A percentile compares a stretch with the other conserved stretches of the same genome.
These are phyloP conservation scores for Ophion costatus DNA, from an alignment of 2,888 invertebrate genomes.

Conservation along the genomic window DNA sequence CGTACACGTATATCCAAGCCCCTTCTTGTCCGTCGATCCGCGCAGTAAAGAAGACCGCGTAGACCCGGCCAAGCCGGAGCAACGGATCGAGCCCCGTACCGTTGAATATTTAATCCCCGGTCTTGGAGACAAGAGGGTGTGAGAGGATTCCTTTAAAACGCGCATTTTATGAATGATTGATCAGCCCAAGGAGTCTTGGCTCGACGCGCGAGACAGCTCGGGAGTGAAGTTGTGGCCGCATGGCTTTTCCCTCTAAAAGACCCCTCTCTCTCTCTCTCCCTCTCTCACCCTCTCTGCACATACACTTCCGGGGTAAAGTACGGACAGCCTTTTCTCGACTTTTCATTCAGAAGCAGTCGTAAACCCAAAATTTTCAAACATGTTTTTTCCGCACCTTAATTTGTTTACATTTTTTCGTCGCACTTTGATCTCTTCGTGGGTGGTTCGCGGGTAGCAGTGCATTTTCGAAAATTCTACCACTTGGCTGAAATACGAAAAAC, in stretches of 20 bases:
- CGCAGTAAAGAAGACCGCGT: constrained; percentile 63
- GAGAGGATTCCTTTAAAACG: constrained; percentile 75
- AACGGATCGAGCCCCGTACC: constrained; percentile 43
- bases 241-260: constrained; percentile 10
- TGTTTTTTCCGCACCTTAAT: background rate
- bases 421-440: no score
- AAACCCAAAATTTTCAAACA: background rate
- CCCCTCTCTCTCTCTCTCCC: background rate
- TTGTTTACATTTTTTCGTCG: no score
- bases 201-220: constrained; percentile 28
- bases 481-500: no score
- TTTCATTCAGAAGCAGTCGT: no score
- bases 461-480: no score
- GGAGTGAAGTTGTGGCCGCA: constrained; percentile 24
- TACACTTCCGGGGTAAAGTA: no score
- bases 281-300: background rate
- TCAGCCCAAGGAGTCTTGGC: constrained; percentile 39
- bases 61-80: constrained; percentile 52
- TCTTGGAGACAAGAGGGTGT: constrained; percentile 65
- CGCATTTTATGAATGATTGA: constrained; percentile 79
- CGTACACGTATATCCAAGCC: constrained; percentile 22
- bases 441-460: no score
- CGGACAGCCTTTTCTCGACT: no score
- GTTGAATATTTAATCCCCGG: constrained; percentile 76
- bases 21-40: constrained; percentile 36